Evolutionary conservation across 1,140 invertebrate genomes (phyloP).

Genomic region (Anastrepha ludens): DNA sequence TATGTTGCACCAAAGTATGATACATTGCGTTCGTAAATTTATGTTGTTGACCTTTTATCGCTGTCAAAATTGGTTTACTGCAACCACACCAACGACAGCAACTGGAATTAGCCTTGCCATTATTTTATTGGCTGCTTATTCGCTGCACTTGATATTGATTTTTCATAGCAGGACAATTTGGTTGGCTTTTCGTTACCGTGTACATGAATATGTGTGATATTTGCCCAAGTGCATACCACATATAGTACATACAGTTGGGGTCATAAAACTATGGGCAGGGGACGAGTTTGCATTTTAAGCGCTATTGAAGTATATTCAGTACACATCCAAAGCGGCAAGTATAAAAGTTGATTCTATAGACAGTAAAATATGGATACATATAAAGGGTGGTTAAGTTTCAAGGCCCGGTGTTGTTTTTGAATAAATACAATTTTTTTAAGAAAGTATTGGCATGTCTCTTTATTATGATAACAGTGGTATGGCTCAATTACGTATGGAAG

Average conservation of each 20-base stretch:
- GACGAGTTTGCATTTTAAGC: neutral
- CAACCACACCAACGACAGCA: neutral
- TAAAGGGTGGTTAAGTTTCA: too few relatives aligned
- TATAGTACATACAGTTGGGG: too few relatives aligned
- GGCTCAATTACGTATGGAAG: too few relatives aligned
- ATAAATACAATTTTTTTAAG: too few relatives aligned
- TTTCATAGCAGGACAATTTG: neutral
- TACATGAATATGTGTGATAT: too few relatives aligned
- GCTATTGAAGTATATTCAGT: neutral
- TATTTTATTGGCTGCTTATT: neutral
- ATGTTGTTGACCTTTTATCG: constrained; percentile 12
- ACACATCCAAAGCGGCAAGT: too few relatives aligned
- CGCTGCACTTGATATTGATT: neutral
- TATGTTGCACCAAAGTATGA: neutral
- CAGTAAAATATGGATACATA: neutral
- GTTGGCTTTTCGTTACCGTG: neutral
- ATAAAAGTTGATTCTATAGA: neutral
- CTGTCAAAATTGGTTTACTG: constrained; percentile 29
- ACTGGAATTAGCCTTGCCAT: neutral
- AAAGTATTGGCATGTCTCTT: too few relatives aligned
- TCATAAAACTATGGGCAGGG: too few relatives aligned
- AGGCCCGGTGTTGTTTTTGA: too few relatives aligned
- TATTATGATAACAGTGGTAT: too few relatives aligned
- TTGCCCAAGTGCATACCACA: too few relatives aligned
- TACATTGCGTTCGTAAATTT: neutral